Conservation (phyloP, 2,888 invertebrate species). For the Drosophila siamana region DNA sequence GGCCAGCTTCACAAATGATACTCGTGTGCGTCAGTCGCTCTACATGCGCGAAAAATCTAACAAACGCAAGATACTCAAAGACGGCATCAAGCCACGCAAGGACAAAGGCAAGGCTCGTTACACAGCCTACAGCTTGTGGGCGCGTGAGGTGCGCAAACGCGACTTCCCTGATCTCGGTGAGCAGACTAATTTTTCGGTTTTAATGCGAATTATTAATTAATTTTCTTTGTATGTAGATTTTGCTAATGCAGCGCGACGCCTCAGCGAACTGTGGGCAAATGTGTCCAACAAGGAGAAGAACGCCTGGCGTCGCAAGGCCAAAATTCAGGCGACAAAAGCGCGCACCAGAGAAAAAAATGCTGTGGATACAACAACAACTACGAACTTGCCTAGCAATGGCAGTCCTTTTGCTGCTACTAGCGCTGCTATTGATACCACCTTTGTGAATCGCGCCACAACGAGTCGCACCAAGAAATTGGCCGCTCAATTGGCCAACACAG, state of each 20-base stretch:
- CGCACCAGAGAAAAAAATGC: slow-evolving; percentile 61
- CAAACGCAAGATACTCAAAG: slow-evolving; percentile 90
- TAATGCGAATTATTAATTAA: background rate
- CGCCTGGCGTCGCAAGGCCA: slow-evolving; percentile 93
- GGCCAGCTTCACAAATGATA: slow-evolving; percentile 69
- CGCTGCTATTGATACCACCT: slow-evolving; percentile 27
- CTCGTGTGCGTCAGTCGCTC: slow-evolving; percentile 85
- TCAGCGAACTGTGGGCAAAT: slow-evolving; percentile 96
- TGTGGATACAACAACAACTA: slow-evolving; percentile 1
- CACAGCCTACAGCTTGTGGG: slow-evolving; percentile 97
- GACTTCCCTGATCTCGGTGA: slow-evolving; percentile 75
- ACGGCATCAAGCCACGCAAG: slow-evolving; percentile 90
- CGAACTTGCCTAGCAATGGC: slow-evolving; percentile 32
- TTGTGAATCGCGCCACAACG: slow-evolving; percentile 82
- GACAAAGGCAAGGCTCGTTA: slow-evolving; percentile 92
- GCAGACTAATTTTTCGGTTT: background rate
- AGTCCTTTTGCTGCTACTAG: background rate
- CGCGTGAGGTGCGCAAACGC: slow-evolving; percentile 91
- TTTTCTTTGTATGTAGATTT: slow-evolving; percentile 87
- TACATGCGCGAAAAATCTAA: slow-evolving; percentile 93
- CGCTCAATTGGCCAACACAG: slow-evolving; percentile 71
- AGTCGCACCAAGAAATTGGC: slow-evolving; percentile 82
- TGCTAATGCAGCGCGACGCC: slow-evolving; percentile 92
- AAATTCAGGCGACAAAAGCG: slow-evolving; percentile 84
- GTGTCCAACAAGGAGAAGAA: slow-evolving; percentile 89